Evolutionary conservation across 2,113 vertebrate species (phyloP), one percentile per base, ranked within the genome.

Genomic region (Felis chaus): DNA sequence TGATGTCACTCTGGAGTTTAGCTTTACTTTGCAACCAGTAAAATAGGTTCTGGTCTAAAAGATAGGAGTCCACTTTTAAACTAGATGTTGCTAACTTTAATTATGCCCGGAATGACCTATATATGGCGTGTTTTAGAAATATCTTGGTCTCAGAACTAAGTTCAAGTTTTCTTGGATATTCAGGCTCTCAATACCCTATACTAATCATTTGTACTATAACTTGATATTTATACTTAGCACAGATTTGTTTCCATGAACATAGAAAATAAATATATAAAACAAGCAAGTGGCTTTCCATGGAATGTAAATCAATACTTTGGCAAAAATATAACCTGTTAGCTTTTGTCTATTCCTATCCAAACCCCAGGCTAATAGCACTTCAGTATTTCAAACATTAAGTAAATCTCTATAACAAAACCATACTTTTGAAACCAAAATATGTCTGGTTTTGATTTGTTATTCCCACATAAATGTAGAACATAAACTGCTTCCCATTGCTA

Each of bases 401-500:
- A 97, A 87, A 97, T 96, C 84, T 39, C 53, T 98, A 36, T 15
- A 98, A 97, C 11, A 97, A 97, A 98, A 71, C 18, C 53, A 71
- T 82, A 73, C n/a, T 96, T 98, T 97, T 97, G 88, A 97, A 98
- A 97, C 68, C 65, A 97, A 98, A 92, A 63, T 55, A 97, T 66
- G 50, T 89, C 94, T 98, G 92, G 50, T 97, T 98, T 98, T 98
- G 95, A 98, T 98, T 98, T 98, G 57, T 96, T 98, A 95, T 96
- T 95, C 83, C 53, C 79, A 81, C 68, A 71, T 94, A 98, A 97
- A 78, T 23, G 41, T 7, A 92, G 82, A 93, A 55, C n/a, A 95
- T 80, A 97, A 97, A 97, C 83, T 97, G 27, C 89, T 98, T 98
- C 83, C 96, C 76, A 97, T 33, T 98, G 81, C 68, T 93, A 68